phyloP scores from a whole-genome alignment of 2,113 vertebrate genomes.

The Eidolon helvum region DNA sequence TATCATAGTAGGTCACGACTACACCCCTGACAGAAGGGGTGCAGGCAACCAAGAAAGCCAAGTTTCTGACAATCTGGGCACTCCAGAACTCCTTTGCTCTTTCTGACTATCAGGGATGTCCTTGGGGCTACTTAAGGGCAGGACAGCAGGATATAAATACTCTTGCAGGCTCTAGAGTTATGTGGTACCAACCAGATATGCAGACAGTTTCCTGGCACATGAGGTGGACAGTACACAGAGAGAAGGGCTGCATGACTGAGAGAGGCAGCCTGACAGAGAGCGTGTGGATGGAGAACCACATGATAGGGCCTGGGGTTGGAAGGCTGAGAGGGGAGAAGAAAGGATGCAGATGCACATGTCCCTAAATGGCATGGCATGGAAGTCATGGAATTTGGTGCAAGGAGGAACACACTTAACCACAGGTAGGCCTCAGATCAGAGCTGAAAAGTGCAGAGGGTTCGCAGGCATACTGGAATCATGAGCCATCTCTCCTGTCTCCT shows the following conservation, averaged over 20 bases:
- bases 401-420: neutral
- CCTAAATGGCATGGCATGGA: neutral
- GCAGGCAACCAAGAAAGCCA: neutral
- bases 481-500: conserved; percentile 17
- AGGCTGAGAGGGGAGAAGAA: neutral
- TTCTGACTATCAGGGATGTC: neutral
- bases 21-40: neutral
- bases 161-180: neutral
- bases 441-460: neutral
- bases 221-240: conserved; percentile 68
- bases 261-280: conserved; percentile 53
- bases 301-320: neutral
- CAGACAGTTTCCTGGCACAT: conserved; percentile 61
- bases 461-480: conserved; percentile 31
- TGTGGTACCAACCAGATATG: conserved; percentile 50
- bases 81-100: neutral
- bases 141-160: neutral
- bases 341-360: neutral
- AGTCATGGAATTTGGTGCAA: neutral
- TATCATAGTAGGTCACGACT: neutral
- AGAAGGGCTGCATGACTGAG: conserved; percentile 39
- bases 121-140: neutral
- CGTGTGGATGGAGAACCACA: conserved; percentile 24
- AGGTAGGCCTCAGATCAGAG: neutral
- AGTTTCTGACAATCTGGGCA: neutral